Evolutionary conservation across 1,140 invertebrate genomes (phyloP).

Genomic region (Magallana angulata): DNA sequence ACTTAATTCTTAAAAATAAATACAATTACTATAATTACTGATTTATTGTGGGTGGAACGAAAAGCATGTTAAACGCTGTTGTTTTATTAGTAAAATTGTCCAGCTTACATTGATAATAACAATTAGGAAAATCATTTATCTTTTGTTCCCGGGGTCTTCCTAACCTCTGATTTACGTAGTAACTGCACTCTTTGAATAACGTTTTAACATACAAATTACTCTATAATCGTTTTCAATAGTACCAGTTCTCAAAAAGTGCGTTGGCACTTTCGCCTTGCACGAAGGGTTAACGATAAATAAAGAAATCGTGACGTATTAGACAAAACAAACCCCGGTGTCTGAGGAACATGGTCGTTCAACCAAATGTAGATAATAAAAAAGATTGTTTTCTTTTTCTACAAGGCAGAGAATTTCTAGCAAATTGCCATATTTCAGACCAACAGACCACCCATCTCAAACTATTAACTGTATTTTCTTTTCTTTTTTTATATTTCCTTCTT

Average conservation of each 20-base stretch:
- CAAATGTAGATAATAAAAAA: not conserved
- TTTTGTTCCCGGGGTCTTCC: not conserved
- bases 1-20: no score
- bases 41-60: no score
- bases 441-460: slow-evolving; percentile 1
- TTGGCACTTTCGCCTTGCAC: not conserved
- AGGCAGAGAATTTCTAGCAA: not conserved
- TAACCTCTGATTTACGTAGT: not conserved
- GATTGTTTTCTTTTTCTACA: slow-evolving; percentile 9
- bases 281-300: slow-evolving; percentile 29
- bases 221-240: not conserved
- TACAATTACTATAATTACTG: no score
- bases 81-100: slow-evolving; percentile 23
- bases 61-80: not conserved
- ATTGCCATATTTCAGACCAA: slow-evolving; percentile 8
- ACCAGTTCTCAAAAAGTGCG: slow-evolving; percentile 2
- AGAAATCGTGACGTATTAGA: not conserved
- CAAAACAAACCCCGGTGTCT: slow-evolving; percentile 4
- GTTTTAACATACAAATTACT: slow-evolving; percentile 34
- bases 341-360: not conserved
- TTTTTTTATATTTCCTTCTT: not conserved
- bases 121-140: not conserved
- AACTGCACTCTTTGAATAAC: not conserved
- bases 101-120: not conserved
- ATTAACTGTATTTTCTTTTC: slow-evolving; percentile 1